phyloP scores from a whole-genome alignment of 2,113 vertebrate genomes.

The Pungitius pungitius region DNA sequence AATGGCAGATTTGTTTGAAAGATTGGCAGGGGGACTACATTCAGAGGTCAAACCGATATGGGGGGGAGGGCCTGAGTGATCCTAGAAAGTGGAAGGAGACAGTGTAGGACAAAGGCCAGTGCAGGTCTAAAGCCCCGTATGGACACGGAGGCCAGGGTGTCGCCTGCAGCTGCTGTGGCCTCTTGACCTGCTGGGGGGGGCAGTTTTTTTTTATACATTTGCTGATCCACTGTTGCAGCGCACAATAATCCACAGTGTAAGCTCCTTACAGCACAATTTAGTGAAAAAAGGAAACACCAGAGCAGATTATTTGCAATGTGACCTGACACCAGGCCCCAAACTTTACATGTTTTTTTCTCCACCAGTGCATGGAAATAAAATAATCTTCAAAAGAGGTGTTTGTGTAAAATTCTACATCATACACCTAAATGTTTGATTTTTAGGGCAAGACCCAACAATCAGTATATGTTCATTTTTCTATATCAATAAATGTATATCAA shows the following conservation, averaged over 20 bases:
- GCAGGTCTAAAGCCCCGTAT: conserved; percentile 31
- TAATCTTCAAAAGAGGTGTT: not conserved
- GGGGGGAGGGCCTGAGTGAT: not conserved
- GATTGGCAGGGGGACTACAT: not conserved
- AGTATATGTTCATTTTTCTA: not conserved
- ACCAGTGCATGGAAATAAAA: not conserved
- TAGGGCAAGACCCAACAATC: not conserved
- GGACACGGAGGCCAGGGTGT: conserved; percentile 40
- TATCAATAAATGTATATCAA: too few species aligned
- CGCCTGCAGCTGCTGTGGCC: conserved; percentile 63
- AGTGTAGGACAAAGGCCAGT: conserved; percentile 30
- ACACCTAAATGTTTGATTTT: not conserved
- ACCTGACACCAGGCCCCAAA: conserved; percentile 5
- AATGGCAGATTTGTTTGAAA: not conserved
- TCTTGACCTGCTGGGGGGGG: conserved; percentile 61
- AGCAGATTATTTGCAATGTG: conserved; percentile 64
- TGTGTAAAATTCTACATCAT: not conserved
- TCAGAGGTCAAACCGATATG: not conserved
- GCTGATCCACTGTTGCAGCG: conserved; percentile 62
- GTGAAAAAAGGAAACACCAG: conserved; percentile 56
- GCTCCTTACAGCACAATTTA: conserved; percentile 71
- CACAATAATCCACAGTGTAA: conserved; percentile 78
- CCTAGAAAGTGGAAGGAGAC: conserved; percentile 5
- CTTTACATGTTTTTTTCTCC: not conserved
- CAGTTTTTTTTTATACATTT: conserved; percentile 46